Base-by-base conservation (phyloP, 2,888 invertebrate genomes). In the Norana najaformis region DNA sequence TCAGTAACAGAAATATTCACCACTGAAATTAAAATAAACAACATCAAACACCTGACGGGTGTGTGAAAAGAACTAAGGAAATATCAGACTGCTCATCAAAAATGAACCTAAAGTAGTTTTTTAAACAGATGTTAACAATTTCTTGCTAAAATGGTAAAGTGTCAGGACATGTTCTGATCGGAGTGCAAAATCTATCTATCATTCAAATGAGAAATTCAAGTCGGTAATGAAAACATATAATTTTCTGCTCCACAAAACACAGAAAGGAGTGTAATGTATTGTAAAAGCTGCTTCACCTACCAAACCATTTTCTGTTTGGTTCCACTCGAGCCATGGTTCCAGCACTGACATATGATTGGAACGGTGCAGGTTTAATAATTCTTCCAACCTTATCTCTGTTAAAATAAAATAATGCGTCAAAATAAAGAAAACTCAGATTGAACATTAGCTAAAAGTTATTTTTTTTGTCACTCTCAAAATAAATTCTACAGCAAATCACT, bases 251-350 rank as follows among this genome's bases (percentile, higher is more conserved):
- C 47, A 85, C 6, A 69, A 35, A 85, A 37, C 23, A 36, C 36
- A n/a, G 88, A 88, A 85, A 36, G n/a, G 41, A 35, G 34, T 89
- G 23, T 41, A 35, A 4, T 38, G 34, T 41, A 36, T 69, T 69
- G n/a, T 13, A 30, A 47, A 69, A 69, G 30, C 30, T 69, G 69
- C 11, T 69, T 69, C 38, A 91, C 95, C 93, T 92, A 95, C 99
- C 98, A 95, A 99, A 99, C 99, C 99, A 99, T 94, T 97, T 98
- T 93, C 98, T 97, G 93, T 98, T 98, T 4, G 99, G 99, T 95
- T 99, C 99, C 0, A 99, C 98, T 91, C 99, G 96, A 47, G 99
- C 98, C 94, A 97, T 96, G 0, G 98, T 97, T 38, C 99, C 99
- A 53, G 98, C 97, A 30, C 97, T 96, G 37, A 98, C 95, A 95